These are phyloP conservation scores for Gila robusta DNA, from an alignment of 2,797 vertebrate genomes.

Conservation along the genomic window DNA sequence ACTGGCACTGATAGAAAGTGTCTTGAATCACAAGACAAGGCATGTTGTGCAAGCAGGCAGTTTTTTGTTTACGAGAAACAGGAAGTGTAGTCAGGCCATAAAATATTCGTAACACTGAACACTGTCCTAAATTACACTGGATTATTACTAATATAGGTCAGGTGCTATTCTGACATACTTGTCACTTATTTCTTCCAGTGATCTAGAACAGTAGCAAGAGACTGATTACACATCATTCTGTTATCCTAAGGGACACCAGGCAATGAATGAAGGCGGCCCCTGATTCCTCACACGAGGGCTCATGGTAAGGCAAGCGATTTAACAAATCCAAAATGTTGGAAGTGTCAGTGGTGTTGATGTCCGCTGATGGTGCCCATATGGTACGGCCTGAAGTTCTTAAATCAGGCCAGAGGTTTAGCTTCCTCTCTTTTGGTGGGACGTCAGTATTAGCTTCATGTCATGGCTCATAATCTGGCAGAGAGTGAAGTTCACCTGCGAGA, in stretches of 20 bases:
- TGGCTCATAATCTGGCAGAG: constrained; percentile 59
- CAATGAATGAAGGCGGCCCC: constrained; percentile 43
- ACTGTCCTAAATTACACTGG: constrained; percentile 37
- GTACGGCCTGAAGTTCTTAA: constrained; percentile 69
- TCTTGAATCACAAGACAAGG: constrained; percentile 51
- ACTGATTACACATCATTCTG: neutral
- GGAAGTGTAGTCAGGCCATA: neutral
- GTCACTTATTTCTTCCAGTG: constrained; percentile 11
- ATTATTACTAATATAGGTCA: constrained; percentile 41
- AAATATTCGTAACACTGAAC: constrained; percentile 10
- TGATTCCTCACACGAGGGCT: constrained; percentile 20
- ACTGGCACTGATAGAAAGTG: neutral
- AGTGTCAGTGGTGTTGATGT: constrained; percentile 46
- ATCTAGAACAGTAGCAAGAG: constrained; percentile 5
- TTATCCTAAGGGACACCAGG: neutral
- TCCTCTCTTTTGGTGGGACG: constrained; percentile 18
- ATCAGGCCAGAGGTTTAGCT: constrained; percentile 53
- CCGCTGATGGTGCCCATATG: constrained; percentile 62
- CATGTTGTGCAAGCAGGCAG: constrained; percentile 28
- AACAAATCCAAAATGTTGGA: constrained; percentile 25
- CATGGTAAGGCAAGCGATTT: constrained; percentile 25
- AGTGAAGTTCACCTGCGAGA: neutral
- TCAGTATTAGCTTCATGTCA: constrained; percentile 3
- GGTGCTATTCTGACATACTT: constrained; percentile 15
- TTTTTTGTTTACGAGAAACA: constrained; percentile 36